Percentiles rank a stretch among this genome's conserved stretches.
These are phyloP conservation scores for Drosophila oshimai DNA, from an alignment of 1,140 invertebrate species.

Conservation along the genomic window DNA sequence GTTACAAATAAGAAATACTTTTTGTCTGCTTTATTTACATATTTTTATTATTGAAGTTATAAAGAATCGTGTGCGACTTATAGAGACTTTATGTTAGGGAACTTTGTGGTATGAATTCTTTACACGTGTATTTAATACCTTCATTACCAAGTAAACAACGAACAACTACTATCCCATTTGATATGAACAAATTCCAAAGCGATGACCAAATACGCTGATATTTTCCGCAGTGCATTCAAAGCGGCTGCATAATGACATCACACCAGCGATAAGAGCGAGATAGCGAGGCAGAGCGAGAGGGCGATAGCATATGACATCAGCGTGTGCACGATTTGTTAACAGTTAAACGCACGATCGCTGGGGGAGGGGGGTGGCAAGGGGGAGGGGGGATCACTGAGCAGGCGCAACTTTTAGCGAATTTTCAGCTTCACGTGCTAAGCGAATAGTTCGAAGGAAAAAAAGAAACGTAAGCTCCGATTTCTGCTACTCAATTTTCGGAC, in stretches of 20 bases:
- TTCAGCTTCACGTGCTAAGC: constrained; percentile 11
- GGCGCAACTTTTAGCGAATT: not conserved
- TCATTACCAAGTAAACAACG: too few relatives aligned
- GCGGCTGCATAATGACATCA: constrained; percentile 53
- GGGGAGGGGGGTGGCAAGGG: not conserved
- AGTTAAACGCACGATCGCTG: constrained; percentile 63
- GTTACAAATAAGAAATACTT: too few relatives aligned
- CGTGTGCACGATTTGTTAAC: constrained; percentile 80
- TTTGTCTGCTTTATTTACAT: too few relatives aligned
- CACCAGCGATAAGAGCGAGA: constrained; percentile 18
- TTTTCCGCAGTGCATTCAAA: constrained; percentile 11
- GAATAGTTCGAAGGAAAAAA: not conserved
- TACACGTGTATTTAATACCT: too few relatives aligned
- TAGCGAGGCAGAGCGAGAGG: not conserved
- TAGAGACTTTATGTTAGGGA: too few relatives aligned
- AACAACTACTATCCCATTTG: not conserved
- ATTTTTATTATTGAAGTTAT: too few relatives aligned
- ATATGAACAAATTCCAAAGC: not conserved
- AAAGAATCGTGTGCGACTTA: too few relatives aligned
- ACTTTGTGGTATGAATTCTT: too few relatives aligned
- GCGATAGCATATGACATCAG: constrained; percentile 66
- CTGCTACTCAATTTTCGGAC: constrained; percentile 24
- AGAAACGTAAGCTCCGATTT: constrained; percentile 4
- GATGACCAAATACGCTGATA: not conserved
- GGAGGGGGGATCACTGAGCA: not conserved